Percentiles rank a stretch among this genome's conserved stretches.
phyloP scores from a whole-genome alignment of 2,888 invertebrate genomes.

The Lithophane semibrunnea region DNA sequence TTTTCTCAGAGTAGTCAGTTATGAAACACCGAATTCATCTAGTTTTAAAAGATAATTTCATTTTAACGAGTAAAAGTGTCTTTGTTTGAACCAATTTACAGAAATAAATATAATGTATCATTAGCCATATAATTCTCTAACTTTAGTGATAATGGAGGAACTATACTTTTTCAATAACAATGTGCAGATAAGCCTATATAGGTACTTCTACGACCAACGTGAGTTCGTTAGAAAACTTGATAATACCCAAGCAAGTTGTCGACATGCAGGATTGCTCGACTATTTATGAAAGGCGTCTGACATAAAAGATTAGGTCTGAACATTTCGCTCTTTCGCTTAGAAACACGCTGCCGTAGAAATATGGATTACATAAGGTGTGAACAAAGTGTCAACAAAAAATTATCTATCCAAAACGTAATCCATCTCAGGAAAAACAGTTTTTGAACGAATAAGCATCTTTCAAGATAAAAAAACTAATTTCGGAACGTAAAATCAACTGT shows the following conservation, averaged over 20 bases:
- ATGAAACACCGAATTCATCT: too few species aligned
- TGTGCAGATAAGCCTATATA: background rate
- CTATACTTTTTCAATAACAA: background rate
- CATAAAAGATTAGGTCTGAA: background rate
- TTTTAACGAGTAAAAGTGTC: too few species aligned
- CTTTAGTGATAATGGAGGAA: background rate
- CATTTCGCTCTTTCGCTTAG: background rate
- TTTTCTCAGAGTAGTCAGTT: too few species aligned
- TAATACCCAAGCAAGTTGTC: background rate
- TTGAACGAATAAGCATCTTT: constrained; percentile 20
- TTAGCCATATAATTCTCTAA: background rate
- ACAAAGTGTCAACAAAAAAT: background rate
- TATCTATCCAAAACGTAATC: background rate
- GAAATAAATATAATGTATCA: too few species aligned
- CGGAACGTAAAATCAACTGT: constrained; percentile 38
- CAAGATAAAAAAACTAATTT: constrained; percentile 16
- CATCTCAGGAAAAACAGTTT: background rate
- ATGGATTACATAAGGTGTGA: background rate
- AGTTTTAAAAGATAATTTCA: too few species aligned
- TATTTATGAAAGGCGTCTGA: constrained; percentile 17
- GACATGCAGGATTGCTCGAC: constrained; percentile 9
- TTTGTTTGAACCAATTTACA: too few species aligned
- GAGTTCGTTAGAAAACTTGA: background rate
- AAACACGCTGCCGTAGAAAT: background rate
- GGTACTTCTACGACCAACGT: background rate